Base-by-base conservation (phyloP, 2,797 vertebrate genomes). In the Cheirogaleus major region DNA sequence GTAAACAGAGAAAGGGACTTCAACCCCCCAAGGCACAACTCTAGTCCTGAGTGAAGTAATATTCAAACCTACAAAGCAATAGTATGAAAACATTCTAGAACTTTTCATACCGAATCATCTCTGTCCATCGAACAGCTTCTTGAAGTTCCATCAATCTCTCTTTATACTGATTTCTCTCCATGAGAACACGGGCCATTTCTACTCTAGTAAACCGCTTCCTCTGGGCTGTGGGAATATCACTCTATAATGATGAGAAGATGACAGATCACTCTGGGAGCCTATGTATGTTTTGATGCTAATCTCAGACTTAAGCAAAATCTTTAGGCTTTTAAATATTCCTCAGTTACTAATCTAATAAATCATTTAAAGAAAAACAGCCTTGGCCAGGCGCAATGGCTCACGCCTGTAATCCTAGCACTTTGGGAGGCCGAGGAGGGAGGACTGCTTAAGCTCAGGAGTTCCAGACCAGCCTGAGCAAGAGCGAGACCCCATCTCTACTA, bases 101-200 rank as follows among this genome's bases (percentile, higher is more conserved):
- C 30, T 61, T 50, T 81, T 93, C 52, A 88, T 43, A 98, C 99
- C 99, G 98, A 81, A 99, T 99, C 99, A 99, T 99, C 97, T 99
- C 99, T 2, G 99, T 99, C 99, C 99, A 99, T 98, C 99, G 98
- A 17, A 99, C 99, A 25, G 99, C 99, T 97, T 99, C 99, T 96
- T 99, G 99, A 57, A 99, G 99, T 97, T 99, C 99, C 99, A 99
- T 99, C 98, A 99, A 85, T 45, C 99, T 98, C 98, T 99, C 99
- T 97, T 99, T 99, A 93, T 99, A 99, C 96, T 99, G 99, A 97
- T 99, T 99, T 94, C 99, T 98, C 95, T 99, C 99, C 99, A 99
- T 99, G 12, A 99, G 98, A 43, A 99, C 99, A 0, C 99, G 99
- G 4, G 99, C 99, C 99, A 99, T 99, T 92, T 99, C 99, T 76